Evolutionary conservation across 2,888 invertebrate genomes (phyloP).

Genomic region (Troides aeacus): DNA sequence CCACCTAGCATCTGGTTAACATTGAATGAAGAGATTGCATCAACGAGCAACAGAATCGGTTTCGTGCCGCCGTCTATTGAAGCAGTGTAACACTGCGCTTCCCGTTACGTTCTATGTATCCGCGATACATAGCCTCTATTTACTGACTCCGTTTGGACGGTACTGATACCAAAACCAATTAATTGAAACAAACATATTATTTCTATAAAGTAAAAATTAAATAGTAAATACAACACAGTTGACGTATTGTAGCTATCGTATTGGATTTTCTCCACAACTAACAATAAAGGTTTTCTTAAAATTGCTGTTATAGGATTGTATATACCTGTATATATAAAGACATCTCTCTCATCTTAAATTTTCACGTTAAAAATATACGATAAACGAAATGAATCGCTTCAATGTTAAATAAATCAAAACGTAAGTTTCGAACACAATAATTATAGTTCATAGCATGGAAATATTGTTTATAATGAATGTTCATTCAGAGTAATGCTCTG

Average conservation of each 20-base stretch:
- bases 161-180: slow-evolving; percentile 40
- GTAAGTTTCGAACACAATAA: no score
- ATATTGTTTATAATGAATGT: no score
- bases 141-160: slow-evolving; percentile 40
- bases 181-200: not conserved
- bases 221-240: no score
- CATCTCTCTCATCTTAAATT: no score
- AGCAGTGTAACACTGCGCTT: slow-evolving; percentile 53
- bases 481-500: no score
- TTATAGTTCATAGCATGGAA: no score
- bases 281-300: not conserved
- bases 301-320: not conserved
- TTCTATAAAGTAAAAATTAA: not conserved
- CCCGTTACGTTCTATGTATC: slow-evolving; percentile 66
- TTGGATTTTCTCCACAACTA: not conserved
- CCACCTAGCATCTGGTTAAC: slow-evolving; percentile 34
- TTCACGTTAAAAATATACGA: no score
- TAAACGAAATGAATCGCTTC: no score
- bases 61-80: slow-evolving; percentile 33
- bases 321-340: no score
- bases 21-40: slow-evolving; percentile 50
- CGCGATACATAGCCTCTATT: slow-evolving; percentile 42
- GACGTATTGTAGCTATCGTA: not conserved
- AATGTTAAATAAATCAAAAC: no score
- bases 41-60: slow-evolving; percentile 32